Base-by-base conservation (phyloP, 1,140 invertebrate species). In the Chironomus striatipennis region DNA sequence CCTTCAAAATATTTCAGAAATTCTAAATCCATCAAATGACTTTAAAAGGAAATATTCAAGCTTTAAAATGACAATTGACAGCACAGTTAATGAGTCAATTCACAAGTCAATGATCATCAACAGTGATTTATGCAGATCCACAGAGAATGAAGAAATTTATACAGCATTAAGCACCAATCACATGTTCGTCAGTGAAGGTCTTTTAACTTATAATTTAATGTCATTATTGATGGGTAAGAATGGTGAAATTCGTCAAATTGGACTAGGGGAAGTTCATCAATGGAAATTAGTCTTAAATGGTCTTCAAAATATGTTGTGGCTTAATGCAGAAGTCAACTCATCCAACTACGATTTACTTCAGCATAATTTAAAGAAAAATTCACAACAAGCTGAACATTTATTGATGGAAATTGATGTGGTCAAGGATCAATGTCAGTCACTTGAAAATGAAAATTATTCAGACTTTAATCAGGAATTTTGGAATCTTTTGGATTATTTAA, bases 391-490 rank as follows among this genome's bases (percentile, higher is more conserved):
- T 18, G 18, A 20, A 3, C 17, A 70, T 5, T 21, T 70, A 12
- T 9, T 70, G 9, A 17, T 18, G 9, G 65, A 70, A 18, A 70
- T 70, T 3, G 18, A 70, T 10, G 7, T 17, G 6, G 65, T 70
- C 5, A 18, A 21, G 18, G 3, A 10, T 18, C n/a, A 21, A 20
- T 70, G 65, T 10, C 17, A 20, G 10, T 20, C 65, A 8, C n/a
- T 70, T 20, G 65, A 70, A 21, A 70, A 70, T 70, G 65, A 70
- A 20, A 70, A 70, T 18, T 70, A 18, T 21, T 70, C 65, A 7
- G 65, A 70, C 10, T 70, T 70, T 21, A 70, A 70, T 17, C n/a
- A 70, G 20, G 65, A 70, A 7, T 70, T 70, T 70, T 70, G 65
- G 65, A 20, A 70, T 7, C 4, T 70, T 70, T 7, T 70, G 9